These are phyloP conservation scores for Spondyliosoma cantharus DNA, from an alignment of 2,797 vertebrate genomes.

Conservation along the genomic window DNA sequence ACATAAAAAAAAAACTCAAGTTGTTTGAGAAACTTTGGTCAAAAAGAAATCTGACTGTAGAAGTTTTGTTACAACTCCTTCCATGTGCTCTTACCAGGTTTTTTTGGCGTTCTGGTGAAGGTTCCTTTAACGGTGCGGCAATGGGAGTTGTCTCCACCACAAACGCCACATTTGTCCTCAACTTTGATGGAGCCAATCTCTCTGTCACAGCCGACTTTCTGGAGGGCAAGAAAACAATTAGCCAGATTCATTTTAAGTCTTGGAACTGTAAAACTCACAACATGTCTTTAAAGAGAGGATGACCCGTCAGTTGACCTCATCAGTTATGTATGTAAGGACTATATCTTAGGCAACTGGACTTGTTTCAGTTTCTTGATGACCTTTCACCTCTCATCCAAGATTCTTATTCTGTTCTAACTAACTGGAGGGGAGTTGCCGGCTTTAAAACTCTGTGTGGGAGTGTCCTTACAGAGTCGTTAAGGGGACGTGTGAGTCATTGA, in stretches of 20 bases:
- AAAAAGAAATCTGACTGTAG: background rate
- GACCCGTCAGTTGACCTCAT: background rate
- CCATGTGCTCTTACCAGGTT: slow-evolving; percentile 87
- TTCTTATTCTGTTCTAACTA: too few species aligned
- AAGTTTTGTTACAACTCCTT: background rate
- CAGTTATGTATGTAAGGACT: too few species aligned
- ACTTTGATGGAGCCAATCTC: slow-evolving; percentile 95
- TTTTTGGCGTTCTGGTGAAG: slow-evolving; percentile 94
- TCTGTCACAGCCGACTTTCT: slow-evolving; percentile 98
- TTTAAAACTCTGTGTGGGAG: too few species aligned
- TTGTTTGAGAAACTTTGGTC: background rate
- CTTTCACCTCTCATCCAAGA: too few species aligned
- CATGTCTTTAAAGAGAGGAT: background rate
- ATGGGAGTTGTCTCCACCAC: slow-evolving; percentile 96
- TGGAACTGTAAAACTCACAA: rapidly evolving
- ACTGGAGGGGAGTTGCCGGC: too few species aligned
- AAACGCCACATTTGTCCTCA: slow-evolving; percentile 97
- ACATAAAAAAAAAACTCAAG: too few species aligned
- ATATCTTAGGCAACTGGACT: too few species aligned
- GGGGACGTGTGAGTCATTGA: too few species aligned
- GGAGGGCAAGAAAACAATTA: slow-evolving; percentile 31
- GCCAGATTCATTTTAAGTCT: background rate
- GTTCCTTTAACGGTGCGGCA: slow-evolving; percentile 96
- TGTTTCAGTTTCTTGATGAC: too few species aligned
- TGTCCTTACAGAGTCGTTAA: too few species aligned